Percentiles rank a stretch among this genome's conserved stretches.
Evolutionary conservation across 2,113 vertebrate genomes (phyloP).

Genomic region (Phylloscopus whistleri): DNA sequence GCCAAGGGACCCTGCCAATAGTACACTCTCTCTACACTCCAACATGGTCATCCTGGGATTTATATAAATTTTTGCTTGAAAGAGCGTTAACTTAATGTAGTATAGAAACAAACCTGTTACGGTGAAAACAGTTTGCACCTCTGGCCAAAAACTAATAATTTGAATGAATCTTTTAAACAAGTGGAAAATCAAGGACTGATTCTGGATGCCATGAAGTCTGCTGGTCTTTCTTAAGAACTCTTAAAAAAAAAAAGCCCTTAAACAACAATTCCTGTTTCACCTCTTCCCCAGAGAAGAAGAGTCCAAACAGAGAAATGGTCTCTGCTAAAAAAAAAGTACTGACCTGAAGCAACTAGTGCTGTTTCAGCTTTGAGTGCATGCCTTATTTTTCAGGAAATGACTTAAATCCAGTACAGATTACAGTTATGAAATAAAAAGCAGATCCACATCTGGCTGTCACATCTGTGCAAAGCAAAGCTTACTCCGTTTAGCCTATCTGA

Average conservation of each 20-base stretch:
- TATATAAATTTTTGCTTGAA: neutral
- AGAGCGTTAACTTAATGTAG: neutral
- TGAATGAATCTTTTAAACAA: neutral
- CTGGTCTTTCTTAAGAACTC: neutral
- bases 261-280: neutral
- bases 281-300: neutral
- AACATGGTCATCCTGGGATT: neutral
- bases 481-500: constrained; percentile 39
- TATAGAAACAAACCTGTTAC: neutral
- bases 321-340: neutral
- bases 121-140: neutral
- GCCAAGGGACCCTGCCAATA: neutral
- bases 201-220: neutral
- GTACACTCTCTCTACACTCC: neutral
- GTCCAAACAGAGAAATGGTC: neutral
- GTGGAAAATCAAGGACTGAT: neutral
- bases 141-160: neutral
- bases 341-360: neutral
- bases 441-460: constrained; percentile 57
- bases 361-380: neutral
- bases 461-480: constrained; percentile 19
- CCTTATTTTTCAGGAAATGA: constrained; percentile 33
- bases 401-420: constrained; percentile 52
- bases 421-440: constrained; percentile 59
- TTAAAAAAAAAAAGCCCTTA: neutral